A percentile compares a stretch with the other conserved stretches of the same genome.
Conservation (phyloP, 2,888 invertebrate genomes). For the Sinelater perroti region DNA sequence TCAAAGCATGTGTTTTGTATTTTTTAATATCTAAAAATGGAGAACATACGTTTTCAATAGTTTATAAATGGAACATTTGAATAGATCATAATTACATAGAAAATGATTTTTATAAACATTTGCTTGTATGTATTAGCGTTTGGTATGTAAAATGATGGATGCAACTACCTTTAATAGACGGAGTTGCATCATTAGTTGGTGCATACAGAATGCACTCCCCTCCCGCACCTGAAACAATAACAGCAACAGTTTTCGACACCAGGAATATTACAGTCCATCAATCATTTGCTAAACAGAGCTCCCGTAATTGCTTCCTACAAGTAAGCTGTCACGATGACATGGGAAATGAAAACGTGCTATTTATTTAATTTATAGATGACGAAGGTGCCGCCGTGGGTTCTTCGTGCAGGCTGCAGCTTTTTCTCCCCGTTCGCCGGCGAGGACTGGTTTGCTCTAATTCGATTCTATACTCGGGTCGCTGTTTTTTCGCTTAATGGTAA, state of each 20-base stretch:
- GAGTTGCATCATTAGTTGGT: no score
- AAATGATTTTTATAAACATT: no score
- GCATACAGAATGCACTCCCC: no score
- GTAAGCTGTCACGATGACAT: conserved; percentile 30
- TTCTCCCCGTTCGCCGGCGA: neutral
- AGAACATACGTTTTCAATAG: no score
- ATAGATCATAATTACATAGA: no score
- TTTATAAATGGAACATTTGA: no score
- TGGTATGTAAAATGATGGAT: no score
- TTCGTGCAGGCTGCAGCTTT: conserved; percentile 6
- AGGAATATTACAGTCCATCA: conserved; percentile 27
- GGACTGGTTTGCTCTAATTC: neutral
- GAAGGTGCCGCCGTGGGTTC: neutral
- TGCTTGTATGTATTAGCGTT: no score
- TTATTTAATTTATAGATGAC: conserved; percentile 25
- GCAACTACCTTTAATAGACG: no score
- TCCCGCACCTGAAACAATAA: conserved; percentile 19
- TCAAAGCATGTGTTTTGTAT: no score
- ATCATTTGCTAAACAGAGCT: conserved; percentile 29
- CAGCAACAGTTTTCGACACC: conserved; percentile 22
- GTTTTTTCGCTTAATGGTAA: neutral
- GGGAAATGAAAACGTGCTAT: conserved; percentile 22
- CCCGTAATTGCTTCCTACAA: conserved; percentile 30
- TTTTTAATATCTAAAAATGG: no score
- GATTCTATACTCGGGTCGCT: neutral